phyloP scores from a whole-genome alignment of 2,113 vertebrate genomes.

The Aspidoscelis tigris region DNA sequence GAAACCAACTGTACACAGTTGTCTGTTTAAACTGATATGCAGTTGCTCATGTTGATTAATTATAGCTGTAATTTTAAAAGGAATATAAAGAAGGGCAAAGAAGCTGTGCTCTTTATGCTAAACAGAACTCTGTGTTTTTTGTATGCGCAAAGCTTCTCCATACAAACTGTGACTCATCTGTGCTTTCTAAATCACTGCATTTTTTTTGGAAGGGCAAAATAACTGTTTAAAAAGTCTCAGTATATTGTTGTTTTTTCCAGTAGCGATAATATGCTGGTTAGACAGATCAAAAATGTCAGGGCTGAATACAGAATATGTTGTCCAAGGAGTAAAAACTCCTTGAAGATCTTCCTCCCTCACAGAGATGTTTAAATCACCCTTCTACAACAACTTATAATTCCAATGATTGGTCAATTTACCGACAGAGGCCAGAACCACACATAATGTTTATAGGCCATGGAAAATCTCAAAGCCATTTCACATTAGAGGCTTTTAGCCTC shows the following conservation, averaged over 20 bases:
- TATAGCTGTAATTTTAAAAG: neutral
- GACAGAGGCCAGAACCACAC: no score
- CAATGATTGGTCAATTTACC: neutral
- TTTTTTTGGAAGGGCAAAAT: neutral
- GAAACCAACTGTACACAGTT: neutral
- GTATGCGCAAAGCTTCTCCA: no score
- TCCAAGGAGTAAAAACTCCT: neutral
- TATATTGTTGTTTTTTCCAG: neutral
- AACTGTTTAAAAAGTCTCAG: neutral
- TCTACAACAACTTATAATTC: neutral
- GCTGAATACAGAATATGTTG: neutral
- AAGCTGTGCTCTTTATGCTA: neutral
- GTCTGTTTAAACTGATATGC: neutral
- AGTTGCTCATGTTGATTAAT: neutral
- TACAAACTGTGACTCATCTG: constrained; percentile 2
- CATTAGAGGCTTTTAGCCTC: no score
- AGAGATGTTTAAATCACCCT: neutral
- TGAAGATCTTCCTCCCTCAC: neutral
- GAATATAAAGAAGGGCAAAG: neutral
- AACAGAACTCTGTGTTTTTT: neutral
- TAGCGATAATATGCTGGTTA: neutral
- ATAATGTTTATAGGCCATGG: no score
- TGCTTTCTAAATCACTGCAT: neutral
- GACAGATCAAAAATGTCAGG: neutral
- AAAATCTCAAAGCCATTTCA: no score